Conservation (phyloP, 2,797 vertebrate genomes). For the Phrynocephalus guinanensis region DNA sequence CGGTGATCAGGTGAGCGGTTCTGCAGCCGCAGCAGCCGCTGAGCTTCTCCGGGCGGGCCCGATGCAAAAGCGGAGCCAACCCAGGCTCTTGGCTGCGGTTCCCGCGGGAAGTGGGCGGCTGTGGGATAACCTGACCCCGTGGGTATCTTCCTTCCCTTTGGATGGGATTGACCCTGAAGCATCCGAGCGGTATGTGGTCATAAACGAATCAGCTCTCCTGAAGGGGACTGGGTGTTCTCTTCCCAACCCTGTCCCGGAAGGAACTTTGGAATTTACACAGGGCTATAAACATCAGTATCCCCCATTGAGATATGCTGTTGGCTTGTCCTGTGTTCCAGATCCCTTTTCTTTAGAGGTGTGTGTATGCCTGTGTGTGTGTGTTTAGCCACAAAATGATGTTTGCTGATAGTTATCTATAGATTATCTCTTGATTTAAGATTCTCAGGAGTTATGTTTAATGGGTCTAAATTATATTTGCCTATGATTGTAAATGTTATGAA, state of each 20-base stretch:
- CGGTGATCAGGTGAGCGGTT: background rate
- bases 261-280: conserved; percentile 39
- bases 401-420: background rate
- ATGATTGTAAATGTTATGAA: conserved; percentile 5
- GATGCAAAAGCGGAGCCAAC: background rate
- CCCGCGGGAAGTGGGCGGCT: background rate
- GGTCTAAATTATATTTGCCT: background rate
- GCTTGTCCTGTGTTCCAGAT: background rate
- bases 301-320: background rate
- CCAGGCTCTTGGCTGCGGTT: background rate
- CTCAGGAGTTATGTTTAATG: background rate
- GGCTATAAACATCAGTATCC: conserved; percentile 14
- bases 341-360: background rate
- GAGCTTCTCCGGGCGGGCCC: background rate
- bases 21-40: background rate
- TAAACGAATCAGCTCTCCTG: background rate
- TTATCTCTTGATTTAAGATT: conserved; percentile 1
- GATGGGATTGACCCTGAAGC: background rate
- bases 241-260: background rate
- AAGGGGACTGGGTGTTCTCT: conserved; percentile 26
- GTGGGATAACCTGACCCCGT: background rate
- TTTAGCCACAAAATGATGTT: background rate
- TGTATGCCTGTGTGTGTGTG: background rate
- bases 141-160: too few relatives aligned
- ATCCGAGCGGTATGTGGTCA: background rate